Base-by-base conservation (phyloP, 2,113 vertebrate genomes). In the Scomber japonicus region DNA sequence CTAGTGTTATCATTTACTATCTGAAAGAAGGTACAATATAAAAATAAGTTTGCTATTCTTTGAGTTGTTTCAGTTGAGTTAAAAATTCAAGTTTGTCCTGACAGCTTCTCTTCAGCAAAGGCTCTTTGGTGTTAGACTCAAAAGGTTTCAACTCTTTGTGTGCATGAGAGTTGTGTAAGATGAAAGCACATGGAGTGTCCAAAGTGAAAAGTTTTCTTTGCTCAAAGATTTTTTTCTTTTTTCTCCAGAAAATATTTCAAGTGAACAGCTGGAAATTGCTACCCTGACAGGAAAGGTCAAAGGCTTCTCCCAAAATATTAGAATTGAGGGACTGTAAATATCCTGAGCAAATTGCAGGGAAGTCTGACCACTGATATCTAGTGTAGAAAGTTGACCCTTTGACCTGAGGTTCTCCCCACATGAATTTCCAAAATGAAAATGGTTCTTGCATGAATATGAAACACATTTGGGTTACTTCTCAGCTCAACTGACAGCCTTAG, bases 311-410 rank as follows among this genome's bases (percentile, higher is more conserved):
- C 64, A 61, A 27, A 57, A 60, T 35, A 79, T 69, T 50, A 48
- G n/a, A 70, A 54, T 56, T 19, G 10, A 50, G 76, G 73, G 59
- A 40, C 24, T 17, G 3, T 40, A 48, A 35, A 76, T 46, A 68
- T 78, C 69, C 31, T n/a, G 31, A 15, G 57, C 45, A 63, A 13
- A 62, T 86, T 56, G 40, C 53, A 75, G 27, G 24, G 49, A 75
- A 86, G 75, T 71, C 19, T 66, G 35, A 35, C 51, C 44, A 56
- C 71, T 76, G 63, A 40, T 61, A 76, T 77, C 67, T 64, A 53
- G 27, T 21, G 19, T 61, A 19, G 59, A 54, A 55, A 55, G 31
- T 49, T 70, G 54, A 51, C 59, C 31, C 16, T 56, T 70, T 40
- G 69, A 78, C 77, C 70, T 4, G 17, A 55, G 49, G 72, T 50